Percentiles rank a stretch among this genome's conserved stretches.
These are phyloP conservation scores for Parasteatoda lunata DNA, from an alignment of 2,888 invertebrate species.

Conservation along the genomic window DNA sequence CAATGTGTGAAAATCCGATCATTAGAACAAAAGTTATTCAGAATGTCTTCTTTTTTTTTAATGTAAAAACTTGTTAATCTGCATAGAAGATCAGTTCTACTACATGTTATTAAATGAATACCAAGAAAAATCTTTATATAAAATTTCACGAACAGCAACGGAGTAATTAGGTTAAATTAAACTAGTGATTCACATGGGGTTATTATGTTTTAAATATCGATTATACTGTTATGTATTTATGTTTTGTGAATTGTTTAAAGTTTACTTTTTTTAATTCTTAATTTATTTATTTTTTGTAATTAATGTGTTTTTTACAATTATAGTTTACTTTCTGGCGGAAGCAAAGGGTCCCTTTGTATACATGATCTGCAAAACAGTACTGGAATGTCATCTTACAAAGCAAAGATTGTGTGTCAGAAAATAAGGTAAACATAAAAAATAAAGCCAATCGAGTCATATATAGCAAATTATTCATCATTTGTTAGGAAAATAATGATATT, in stretches of 20 bases:
- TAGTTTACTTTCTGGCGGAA: slow-evolving; percentile 76
- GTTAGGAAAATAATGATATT: too few relatives aligned
- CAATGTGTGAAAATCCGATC: too few relatives aligned
- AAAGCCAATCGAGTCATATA: too few relatives aligned
- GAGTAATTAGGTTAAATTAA: neutral
- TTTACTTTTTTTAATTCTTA: neutral
- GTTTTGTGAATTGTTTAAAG: neutral
- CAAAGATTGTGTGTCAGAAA: slow-evolving; percentile 73
- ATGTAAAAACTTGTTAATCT: too few relatives aligned
- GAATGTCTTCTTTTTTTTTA: too few relatives aligned
- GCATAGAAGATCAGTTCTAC: too few relatives aligned
- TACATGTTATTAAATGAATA: too few relatives aligned
- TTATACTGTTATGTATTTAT: neutral
- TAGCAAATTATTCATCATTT: too few relatives aligned
- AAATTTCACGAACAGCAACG: neutral
- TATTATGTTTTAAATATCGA: neutral
- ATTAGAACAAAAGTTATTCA: too few relatives aligned
- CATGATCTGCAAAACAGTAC: slow-evolving; percentile 75
- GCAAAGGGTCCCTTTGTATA: slow-evolving; percentile 75
- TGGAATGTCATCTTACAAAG: slow-evolving; percentile 73
- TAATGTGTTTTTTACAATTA: slow-evolving; percentile 42
- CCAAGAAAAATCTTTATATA: neutral
- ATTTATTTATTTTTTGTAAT: slow-evolving; percentile 18
- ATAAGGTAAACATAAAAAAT: slow-evolving; percentile 69
- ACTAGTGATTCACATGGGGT: neutral